These are phyloP conservation scores for Plebejus argus DNA, from an alignment of 2,888 invertebrate species.

Conservation along the genomic window DNA sequence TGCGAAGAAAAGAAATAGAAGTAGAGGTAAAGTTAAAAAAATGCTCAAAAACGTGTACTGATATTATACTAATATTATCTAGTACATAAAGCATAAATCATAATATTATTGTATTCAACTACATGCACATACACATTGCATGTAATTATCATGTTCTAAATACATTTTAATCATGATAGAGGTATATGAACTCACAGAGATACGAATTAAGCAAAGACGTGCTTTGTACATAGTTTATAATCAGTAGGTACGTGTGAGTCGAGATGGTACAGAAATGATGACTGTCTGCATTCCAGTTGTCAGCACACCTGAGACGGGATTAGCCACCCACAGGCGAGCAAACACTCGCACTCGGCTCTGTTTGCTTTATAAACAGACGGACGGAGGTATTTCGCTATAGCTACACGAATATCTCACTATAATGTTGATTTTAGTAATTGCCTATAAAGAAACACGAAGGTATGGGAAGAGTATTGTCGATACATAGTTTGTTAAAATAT, in stretches of 20 bases:
- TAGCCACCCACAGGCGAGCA: conserved; percentile 55
- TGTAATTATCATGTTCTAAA: not conserved
- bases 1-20: too few relatives aligned
- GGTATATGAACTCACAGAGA: not conserved
- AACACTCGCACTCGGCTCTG: conserved; percentile 44
- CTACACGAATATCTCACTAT: not conserved
- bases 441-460: conserved; percentile 3
- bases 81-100: not conserved
- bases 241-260: conserved; percentile 30
- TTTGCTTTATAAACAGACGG: conserved; percentile 44
- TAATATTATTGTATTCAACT: not conserved
- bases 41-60: too few relatives aligned
- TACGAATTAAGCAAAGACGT: conserved; percentile 4
- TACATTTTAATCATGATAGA: conserved; percentile 1
- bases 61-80: too few relatives aligned
- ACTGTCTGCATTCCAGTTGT: conserved; percentile 50
- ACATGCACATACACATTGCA: not conserved
- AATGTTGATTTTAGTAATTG: conserved; percentile 26
- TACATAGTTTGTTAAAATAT: not conserved
- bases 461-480: not conserved
- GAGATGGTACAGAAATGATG: conserved; percentile 44
- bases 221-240: conserved; percentile 39
- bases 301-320: conserved; percentile 51
- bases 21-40: too few relatives aligned
- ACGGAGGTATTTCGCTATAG: conserved; percentile 20